Evolutionary conservation across 2,797 vertebrate species (phyloP), one percentile per base, ranked within the genome.

Genomic region (Macropodus opercularis): DNA sequence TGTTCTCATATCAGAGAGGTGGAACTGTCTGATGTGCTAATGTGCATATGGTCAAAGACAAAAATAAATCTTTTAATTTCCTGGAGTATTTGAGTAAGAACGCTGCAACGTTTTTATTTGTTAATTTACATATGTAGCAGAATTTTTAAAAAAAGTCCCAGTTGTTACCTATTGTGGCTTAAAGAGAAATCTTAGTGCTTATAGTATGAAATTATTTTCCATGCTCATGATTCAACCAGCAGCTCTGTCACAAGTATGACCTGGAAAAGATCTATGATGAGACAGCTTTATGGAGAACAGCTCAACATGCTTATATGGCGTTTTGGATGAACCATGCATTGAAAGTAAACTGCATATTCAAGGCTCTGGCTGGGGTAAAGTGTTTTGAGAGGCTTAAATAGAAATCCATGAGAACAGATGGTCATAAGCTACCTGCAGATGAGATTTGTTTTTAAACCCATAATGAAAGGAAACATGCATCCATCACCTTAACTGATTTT

Each of bases 161-260:
- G 1, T 29, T 3, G 1, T 51, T 42, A 52, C 61, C 59, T 29
- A 22, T 39, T 76, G 65, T 69, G 43, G 44, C 44, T 72, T 40
- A 27, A 27, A 41, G 31, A 47, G 41, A 76, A 57, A 52, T 61
- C 64, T 29, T 43, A 5, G 46, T 66, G 15, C 35, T 69, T 46
- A 29, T 56, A 39, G 60, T 60, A 61, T 60, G 35, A 75, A 78
- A 78, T n/a, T n/a, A n/a, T 34, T 19, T 66, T 78, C 77, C 64
- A 46, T 68, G 65, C 49, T 47, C 0, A 11, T 72, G 75, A 84
- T 67, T 81, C 71, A 50, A 56, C 9, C 22, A 66, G 72, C 67
- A 31, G 63, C 51, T 74, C 59, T 60, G 61, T 59, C 66, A 73
- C 83, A 87, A 82, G 63, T 5, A 46, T 86, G 75, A 75, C 77